Percentiles rank a stretch among this genome's conserved stretches.
phyloP scores from a whole-genome alignment of 2,797 vertebrate genomes.

The Chiloscyllium punctatum region DNA sequence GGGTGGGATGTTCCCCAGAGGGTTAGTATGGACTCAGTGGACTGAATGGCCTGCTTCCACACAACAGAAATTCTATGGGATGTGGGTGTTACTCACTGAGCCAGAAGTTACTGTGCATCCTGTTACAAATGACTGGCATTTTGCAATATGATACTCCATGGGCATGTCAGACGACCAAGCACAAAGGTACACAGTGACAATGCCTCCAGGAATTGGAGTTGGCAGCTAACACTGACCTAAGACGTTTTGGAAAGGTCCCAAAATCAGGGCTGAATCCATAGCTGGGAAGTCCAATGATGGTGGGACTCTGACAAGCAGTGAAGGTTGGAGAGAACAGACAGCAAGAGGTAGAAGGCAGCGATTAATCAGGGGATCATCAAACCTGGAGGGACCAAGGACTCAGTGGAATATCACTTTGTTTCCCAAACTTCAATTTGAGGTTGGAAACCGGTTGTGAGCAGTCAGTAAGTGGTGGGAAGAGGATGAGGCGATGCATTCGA shows the following conservation, averaged over 20 bases:
- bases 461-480: too few species aligned
- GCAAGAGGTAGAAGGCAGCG: neutral
- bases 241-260: neutral
- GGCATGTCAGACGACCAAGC: neutral
- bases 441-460: too few species aligned
- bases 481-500: too few species aligned
- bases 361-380: neutral
- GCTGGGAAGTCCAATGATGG: neutral
- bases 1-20: too few species aligned
- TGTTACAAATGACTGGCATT: too few species aligned
- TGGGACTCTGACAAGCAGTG: neutral
- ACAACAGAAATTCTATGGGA: too few species aligned
- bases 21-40: too few species aligned
- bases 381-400: neutral
- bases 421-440: too few species aligned
- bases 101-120: too few species aligned
- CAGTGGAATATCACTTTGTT: neutral
- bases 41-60: too few species aligned
- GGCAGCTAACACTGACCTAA: neutral
- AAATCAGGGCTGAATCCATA: neutral
- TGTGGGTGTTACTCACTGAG: too few species aligned
- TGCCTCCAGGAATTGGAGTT: neutral
- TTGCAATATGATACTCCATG: neutral
- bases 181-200: fast-evolving
- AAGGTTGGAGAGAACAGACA: neutral